Base-by-base conservation (phyloP, 2,113 vertebrate genomes). In the Phaethon lepturus region DNA sequence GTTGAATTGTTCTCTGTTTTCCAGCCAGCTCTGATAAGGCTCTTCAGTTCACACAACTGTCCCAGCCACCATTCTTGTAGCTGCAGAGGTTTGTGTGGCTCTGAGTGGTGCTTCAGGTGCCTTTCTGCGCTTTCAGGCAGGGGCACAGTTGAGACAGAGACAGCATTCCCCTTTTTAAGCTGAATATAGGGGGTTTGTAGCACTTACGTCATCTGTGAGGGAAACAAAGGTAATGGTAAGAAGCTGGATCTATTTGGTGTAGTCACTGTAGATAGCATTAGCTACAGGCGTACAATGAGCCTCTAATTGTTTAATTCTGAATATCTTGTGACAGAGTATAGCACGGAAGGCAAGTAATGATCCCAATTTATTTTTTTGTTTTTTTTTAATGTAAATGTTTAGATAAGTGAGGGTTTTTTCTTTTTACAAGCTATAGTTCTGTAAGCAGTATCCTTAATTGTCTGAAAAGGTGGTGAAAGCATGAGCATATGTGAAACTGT, bases 11-110 rank as follows among this genome's bases (percentile, higher is more conserved):
- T 93, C 87, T 58, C 58, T 66, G 15, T 42, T 28, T 74, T 28
- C 68, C 83, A 86, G 29, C 6, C 59, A 26, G 53, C 50, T 60
- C 17, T 24, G 23, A 23, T 13, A 6, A 18, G 26, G 56, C 52
- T 83, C 44, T 35, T 53, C 14, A 4, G 29, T 17, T 84, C 66
- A 18, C 68, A 16, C 59, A 4, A 0, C 45, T 35, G 35, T 29
- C 59, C 88, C 75, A n/a, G 63, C 17, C 59, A 9, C 33, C 0
- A 0, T 5, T n/a, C 50, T 2, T 5, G 23, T 10, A 13, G 84
- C 64, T 42, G 47, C 67, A 55, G 72, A 26, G 81, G 59, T 6
- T 2, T 4, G 10, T 2, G 3, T 6, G 56, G n/a, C 44, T 38
- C 62, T 3, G 2, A 26, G 73, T 7, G 63, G 31, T 58, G 47